Base-by-base conservation (phyloP, 2,797 vertebrate species). In the Sebastes cheni region DNA sequence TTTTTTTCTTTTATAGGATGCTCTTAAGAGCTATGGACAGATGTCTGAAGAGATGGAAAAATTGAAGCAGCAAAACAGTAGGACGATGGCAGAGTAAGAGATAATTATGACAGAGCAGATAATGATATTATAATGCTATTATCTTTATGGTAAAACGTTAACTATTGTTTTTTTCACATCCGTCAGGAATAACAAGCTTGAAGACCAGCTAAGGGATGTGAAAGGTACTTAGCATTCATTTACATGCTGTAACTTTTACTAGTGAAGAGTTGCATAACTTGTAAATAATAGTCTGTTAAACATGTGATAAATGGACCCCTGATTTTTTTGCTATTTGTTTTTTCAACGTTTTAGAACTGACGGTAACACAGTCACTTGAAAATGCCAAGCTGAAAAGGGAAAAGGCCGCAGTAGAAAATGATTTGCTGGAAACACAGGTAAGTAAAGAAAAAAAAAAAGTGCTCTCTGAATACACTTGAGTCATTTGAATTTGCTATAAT, bases 321-420 rank as follows among this genome's bases (percentile, higher is more conserved):
- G 18, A 54, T 50, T 27, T 56, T 32, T 69, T 16, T 69, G 5
- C 2, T 27, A 16, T 54, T n/a, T 67, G 60, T 6, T 72, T 13
- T 83, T 60, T 60, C 22, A 20, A 54, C 73, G 64, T 67, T 6
- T 50, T 89, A 99, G 98, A 97, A 75, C 91, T 94, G 72, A 93
- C 94, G 54, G 91, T 94, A 88, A 96, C 93, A 67, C 96, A 96
- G 77, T 93, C 79, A 1, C 93, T 96, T 72, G 97, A 98, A 87
- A 97, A 96, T 83, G 94, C 91, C 60, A 94, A 94, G 67, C 88
- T 99, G 72, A 97, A 91, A 86, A 95, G 87, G 67, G 97, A 97
- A 87, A 99, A 97, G 87, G 95, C 95, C 22, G 82, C 87, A 20
- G 89, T 99, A 62, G 97, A 98, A 89, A 97, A 96, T 12, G 91